phyloP scores from a whole-genome alignment of 1,140 invertebrate genomes.

The Chelonus insularis region DNA sequence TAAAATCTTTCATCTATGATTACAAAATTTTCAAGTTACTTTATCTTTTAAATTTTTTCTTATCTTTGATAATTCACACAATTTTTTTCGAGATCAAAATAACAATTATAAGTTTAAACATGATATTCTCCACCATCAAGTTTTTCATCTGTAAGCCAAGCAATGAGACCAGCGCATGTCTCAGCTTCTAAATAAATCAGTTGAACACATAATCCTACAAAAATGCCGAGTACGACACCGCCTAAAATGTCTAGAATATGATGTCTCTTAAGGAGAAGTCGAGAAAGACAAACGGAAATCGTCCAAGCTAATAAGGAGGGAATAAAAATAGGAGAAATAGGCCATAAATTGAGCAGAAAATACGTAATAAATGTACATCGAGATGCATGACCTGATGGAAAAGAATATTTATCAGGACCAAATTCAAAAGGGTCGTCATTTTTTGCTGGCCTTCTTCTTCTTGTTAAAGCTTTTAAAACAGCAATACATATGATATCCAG shows the following conservation, averaged over 20 bases:
- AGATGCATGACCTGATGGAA: constrained; percentile 96
- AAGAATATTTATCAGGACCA: constrained; percentile 87
- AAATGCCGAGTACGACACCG: constrained; percentile 76
- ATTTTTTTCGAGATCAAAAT: constrained; percentile 29
- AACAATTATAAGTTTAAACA: too few species aligned
- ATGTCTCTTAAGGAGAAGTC: constrained; percentile 82
- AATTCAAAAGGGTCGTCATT: constrained; percentile 68
- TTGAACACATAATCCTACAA: constrained; percentile 70
- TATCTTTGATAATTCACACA: background rate
- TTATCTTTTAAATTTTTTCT: too few species aligned
- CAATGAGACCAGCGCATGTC: constrained; percentile 59
- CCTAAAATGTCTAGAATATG: constrained; percentile 82
- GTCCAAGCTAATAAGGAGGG: constrained; percentile 75
- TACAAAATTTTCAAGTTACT: too few species aligned
- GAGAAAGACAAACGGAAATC: constrained; percentile 73
- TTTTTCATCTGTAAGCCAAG: constrained; percentile 63
- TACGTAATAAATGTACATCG: constrained; percentile 76
- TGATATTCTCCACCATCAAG: constrained; percentile 63
- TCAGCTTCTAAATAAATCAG: constrained; percentile 69
- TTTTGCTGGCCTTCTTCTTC: constrained; percentile 73
- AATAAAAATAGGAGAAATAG: constrained; percentile 65
- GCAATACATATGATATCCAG: constrained; percentile 85
- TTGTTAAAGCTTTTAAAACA: constrained; percentile 76
- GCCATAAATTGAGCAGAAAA: constrained; percentile 70
- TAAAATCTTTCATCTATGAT: too few species aligned